Conservation (phyloP, 2,113 vertebrate genomes). For the Eulemur rufifrons region DNA sequence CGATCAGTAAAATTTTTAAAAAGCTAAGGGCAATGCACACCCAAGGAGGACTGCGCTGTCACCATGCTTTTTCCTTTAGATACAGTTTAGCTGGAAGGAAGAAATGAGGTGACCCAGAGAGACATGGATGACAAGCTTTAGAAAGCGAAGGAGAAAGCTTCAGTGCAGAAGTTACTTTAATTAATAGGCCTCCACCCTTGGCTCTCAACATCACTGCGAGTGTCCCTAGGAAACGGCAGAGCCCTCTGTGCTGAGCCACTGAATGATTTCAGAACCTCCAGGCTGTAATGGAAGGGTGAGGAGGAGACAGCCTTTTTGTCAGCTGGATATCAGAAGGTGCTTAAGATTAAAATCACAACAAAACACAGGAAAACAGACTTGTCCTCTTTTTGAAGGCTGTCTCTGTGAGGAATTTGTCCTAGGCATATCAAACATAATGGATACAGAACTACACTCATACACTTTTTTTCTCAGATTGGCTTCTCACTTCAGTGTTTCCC, state of each 20-base stretch:
- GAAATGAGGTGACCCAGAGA: slow-evolving; percentile 48
- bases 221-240: background rate
- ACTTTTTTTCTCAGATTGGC: background rate
- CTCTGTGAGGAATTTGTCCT: background rate
- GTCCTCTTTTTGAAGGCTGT: background rate
- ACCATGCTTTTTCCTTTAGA: background rate
- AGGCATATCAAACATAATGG: background rate
- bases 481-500: background rate
- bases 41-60: background rate
- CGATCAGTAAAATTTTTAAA: slow-evolving; percentile 21
- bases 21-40: background rate
- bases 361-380: background rate
- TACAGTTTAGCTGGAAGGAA: background rate
- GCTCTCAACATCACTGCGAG: background rate
- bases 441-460: too few relatives aligned
- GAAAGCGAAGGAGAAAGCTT: background rate
- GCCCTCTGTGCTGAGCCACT: background rate
- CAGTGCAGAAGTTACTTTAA: slow-evolving; percentile 50
- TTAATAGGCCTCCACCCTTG: slow-evolving; percentile 22
- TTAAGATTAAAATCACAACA: background rate
- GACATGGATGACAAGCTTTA: background rate
- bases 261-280: background rate
- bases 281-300: background rate
- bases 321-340: background rate
- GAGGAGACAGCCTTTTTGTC: background rate